A percentile compares a stretch with the other conserved stretches of the same genome.
phyloP scores from a whole-genome alignment of 2,797 vertebrate species.

The Falco berigora region DNA sequence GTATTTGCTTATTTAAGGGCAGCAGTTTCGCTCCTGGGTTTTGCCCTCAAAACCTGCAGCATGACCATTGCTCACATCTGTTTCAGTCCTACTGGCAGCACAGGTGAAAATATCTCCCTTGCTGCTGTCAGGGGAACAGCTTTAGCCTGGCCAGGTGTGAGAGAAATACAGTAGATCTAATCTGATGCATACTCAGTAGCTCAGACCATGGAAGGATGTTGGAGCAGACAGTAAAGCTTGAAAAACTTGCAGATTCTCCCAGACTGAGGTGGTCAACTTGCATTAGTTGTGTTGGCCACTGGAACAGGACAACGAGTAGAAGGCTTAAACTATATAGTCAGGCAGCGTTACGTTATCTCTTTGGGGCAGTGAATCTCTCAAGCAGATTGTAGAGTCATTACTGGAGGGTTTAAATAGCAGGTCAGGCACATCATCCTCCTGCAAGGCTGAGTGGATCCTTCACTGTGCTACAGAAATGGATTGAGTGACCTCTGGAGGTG shows the following conservation, averaged over 20 bases:
- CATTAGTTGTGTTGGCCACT: neutral
- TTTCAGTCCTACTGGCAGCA: neutral
- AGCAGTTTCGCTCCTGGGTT: neutral
- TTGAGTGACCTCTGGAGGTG: neutral
- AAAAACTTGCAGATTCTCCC: neutral
- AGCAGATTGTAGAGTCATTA: neutral
- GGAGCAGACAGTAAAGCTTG: neutral
- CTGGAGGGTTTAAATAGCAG: neutral
- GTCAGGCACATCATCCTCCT: neutral
- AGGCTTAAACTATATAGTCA: neutral
- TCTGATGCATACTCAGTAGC: too few relatives aligned
- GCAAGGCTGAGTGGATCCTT: neutral
- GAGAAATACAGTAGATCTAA: neutral
- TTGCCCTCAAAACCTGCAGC: neutral
- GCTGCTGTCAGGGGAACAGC: neutral
- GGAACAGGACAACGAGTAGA: neutral
- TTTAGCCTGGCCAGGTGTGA: rapidly evolving
- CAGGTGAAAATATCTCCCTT: neutral
- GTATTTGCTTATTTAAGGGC: neutral
- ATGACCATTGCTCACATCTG: neutral
- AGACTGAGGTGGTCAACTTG: neutral
- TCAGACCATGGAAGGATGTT: neutral
- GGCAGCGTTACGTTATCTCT: neutral
- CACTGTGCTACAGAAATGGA: neutral
- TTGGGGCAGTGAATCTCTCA: neutral